phyloP scores from a whole-genome alignment of 2,113 vertebrate genomes.

The Aplodontia rufa region DNA sequence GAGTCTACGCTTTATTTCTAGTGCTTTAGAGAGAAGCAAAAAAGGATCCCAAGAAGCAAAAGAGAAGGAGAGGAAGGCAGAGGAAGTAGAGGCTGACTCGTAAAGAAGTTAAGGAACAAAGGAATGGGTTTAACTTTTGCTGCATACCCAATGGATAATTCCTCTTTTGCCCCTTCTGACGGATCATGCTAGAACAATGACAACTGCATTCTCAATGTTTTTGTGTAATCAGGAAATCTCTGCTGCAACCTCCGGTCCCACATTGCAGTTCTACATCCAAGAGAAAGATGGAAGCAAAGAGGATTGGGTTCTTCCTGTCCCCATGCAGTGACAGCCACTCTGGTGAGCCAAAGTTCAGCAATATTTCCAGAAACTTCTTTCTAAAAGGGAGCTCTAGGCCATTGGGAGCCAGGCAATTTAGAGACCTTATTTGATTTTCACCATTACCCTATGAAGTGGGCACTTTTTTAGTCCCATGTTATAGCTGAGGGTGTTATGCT shows the following conservation, averaged over 20 bases:
- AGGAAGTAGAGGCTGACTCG: background rate
- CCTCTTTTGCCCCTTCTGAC: background rate
- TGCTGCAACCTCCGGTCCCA: background rate
- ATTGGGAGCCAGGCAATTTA: background rate
- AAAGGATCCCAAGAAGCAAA: background rate
- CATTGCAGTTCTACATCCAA: background rate
- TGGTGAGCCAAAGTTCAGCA: background rate
- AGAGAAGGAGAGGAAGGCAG: background rate
- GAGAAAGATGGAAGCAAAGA: background rate
- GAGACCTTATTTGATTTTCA: background rate
- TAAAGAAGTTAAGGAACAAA: background rate
- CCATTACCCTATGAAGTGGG: background rate
- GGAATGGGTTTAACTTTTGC: background rate
- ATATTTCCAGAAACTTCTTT: slow-evolving; percentile 34
- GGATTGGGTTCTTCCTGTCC: background rate
- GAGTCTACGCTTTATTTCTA: slow-evolving; percentile 52
- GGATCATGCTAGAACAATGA: background rate
- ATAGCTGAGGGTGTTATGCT: background rate
- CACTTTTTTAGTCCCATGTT: background rate
- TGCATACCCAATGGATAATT: background rate
- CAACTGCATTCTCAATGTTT: background rate
- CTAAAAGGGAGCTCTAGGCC: background rate
- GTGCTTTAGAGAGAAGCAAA: slow-evolving; percentile 51
- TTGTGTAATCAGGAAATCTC: background rate
- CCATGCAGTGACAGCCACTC: background rate